Base-by-base conservation (phyloP, 2,113 vertebrate genomes). In the Heteronetta atricapilla region DNA sequence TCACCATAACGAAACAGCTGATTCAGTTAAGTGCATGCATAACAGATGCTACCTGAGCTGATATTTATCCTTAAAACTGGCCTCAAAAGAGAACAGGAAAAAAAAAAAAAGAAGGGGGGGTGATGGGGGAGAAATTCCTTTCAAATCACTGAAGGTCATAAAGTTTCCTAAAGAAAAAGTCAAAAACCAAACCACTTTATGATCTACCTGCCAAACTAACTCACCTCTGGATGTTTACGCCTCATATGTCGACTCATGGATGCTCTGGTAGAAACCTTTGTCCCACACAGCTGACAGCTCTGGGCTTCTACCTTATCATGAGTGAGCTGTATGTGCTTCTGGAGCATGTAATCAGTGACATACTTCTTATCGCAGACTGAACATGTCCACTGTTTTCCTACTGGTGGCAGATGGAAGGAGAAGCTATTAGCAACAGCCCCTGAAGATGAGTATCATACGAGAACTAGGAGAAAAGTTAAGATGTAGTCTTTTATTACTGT, bases 301-400 rank as follows among this genome's bases (percentile, higher is more conserved):
- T 99, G 99, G 5, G 99, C 99, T 97, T 99, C 99, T 31, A 99
- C 98, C 96, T 99, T 99, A 92, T 99, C 98, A 1, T 99, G 99
- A 8, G 99, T 99, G 77, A 99, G 98, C 97, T 99, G 99, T 75
- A 99, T 98, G 74, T 99, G 99, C 87, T 99, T 99, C 98, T 99
- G 99, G 68, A 99, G 98, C 99, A 99, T 99, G 98, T 99, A 99
- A 97, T 99, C 99, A 0, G 99, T 99, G 97, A 99, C 98, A 14
- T 99, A 99, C 93, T 99, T 99, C 98, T 99, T 99, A 93, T 99
- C 98, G 25, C 99, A 99, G 29, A 99, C 99, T 0, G 97, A 97
- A 86, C 99, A 99, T 0, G 98, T 98, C 99, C 99, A 99, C 55
- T 99, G 99, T 98, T 99, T 99, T 90, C 99, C 99, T 97, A 99